These are phyloP conservation scores for Nudaria mundana DNA, from an alignment of 2,888 invertebrate genomes.

Conservation along the genomic window DNA sequence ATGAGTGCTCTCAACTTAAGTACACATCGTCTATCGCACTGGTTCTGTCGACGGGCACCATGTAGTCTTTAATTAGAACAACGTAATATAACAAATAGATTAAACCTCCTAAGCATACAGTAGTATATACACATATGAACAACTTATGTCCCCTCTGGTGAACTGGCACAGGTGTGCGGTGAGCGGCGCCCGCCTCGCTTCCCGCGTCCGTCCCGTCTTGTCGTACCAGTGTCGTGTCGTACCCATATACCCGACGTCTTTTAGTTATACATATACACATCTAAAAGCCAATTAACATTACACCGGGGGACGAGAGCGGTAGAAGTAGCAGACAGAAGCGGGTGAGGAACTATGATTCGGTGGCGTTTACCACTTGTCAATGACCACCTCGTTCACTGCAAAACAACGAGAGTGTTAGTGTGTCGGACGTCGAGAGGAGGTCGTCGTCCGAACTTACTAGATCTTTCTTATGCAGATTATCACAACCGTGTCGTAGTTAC, in stretches of 20 bases:
- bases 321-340: constrained; percentile 73
- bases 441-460: constrained; percentile 70
- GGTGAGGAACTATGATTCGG: constrained; percentile 74
- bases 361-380: constrained; percentile 85
- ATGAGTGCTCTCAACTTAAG: constrained; percentile 79
- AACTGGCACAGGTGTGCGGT: constrained; percentile 55
- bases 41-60: constrained; percentile 79
- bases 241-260: constrained; percentile 38
- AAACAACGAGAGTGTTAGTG: constrained; percentile 77
- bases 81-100: constrained; percentile 78
- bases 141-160: constrained; percentile 71
- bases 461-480: constrained; percentile 68
- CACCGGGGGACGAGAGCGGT: constrained; percentile 68
- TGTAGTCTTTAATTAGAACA: constrained; percentile 80
- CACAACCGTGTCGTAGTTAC: constrained; percentile 75
- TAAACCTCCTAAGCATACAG: constrained; percentile 80
- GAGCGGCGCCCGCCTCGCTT: constrained; percentile 38
- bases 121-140: constrained; percentile 81
- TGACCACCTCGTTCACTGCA: constrained; percentile 87
- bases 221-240: constrained; percentile 28
- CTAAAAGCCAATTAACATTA: constrained; percentile 55
- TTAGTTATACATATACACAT: constrained; percentile 43
- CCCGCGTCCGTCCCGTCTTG: constrained; percentile 32
- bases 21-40: constrained; percentile 79
- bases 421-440: constrained; percentile 56